Evolutionary conservation across 1,140 invertebrate genomes (phyloP), one percentile per base, ranked within the genome.

Genomic region (Elymnias hypermnestra): DNA sequence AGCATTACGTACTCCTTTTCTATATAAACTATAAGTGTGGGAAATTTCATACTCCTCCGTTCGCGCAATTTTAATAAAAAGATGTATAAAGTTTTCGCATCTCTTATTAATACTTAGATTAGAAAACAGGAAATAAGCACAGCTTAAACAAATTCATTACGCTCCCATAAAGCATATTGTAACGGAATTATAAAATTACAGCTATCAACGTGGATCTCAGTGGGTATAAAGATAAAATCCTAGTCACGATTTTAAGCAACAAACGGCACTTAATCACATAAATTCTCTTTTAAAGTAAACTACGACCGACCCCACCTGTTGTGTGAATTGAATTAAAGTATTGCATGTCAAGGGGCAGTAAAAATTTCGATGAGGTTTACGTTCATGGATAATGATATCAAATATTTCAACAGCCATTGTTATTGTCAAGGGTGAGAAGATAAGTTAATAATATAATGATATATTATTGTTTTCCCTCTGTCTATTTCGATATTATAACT

Each of bases 361-460:
- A 83, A 81, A 72, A 64, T 66, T 33, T 38, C 40, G 36, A 57
- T 58, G 58, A 57, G 52, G 46, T 49, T 61, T 59, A 59, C 51
- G 44, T 62, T 57, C 57, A 63, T 50, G 57, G 63, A 82, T 79
- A 79, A 79, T 66, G 67, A 77, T 70, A 74, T 77, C 72, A 71
- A 82, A 79, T 71, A 75, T 81, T 81, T 78, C 77, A 78, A 79
- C 66, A 69, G 52, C 56, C 68, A 79, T 84, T 84, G 76, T 83
- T 77, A 45, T 62, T 75, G 81, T 84, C 81, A 84, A 79, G 77
- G 81, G 74, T 84, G 81, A 81, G 78, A 77, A 79, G 78, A 70
- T 83, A 77, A 74, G 67, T 79, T 85, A 85, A 85, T 85, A 82
- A 73, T 79, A 72, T 85, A 83, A 85, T 85, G 78, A 83, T 64